Conservation (phyloP, 1,140 invertebrate species). For the Belonocnema kinseyi region DNA sequence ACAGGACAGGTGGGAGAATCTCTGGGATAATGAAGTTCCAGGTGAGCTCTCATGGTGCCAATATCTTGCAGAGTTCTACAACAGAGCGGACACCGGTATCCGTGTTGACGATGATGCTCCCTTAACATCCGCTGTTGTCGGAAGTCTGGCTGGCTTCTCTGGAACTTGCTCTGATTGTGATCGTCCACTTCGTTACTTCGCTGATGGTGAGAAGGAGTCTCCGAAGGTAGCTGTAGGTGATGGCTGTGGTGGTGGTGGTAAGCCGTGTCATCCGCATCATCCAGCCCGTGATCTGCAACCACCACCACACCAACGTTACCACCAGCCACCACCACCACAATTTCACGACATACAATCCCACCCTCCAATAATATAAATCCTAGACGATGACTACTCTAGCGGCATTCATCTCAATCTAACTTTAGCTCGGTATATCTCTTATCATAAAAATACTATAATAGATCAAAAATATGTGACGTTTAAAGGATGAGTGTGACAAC, state of each 20-base stretch:
- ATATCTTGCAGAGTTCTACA: conserved; percentile 79
- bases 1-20: conserved; percentile 88
- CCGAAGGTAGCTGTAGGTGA: conserved; percentile 72
- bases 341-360: conserved; percentile 45
- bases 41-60: conserved; percentile 81
- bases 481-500: conserved; percentile 19
- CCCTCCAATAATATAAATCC: not conserved
- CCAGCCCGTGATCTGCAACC: conserved; percentile 74
- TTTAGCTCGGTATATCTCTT: too few species aligned
- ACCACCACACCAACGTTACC: conserved; percentile 76
- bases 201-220: conserved; percentile 42
- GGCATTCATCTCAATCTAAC: not conserved
- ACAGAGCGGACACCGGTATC: conserved; percentile 83
- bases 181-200: conserved; percentile 41
- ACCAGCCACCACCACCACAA: conserved; percentile 68
- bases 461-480: not conserved
- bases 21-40: conserved; percentile 87
- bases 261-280: conserved; percentile 69
- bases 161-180: conserved; percentile 56
- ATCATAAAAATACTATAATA: not conserved
- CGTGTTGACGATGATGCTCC: conserved; percentile 63
- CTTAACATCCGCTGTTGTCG: conserved; percentile 66
- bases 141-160: conserved; percentile 59
- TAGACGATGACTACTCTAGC: not conserved
- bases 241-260: conserved; percentile 74